Percentiles rank a stretch among this genome's conserved stretches.
phyloP scores from a whole-genome alignment of 2,888 invertebrate genomes.

The Eilema caniola region DNA sequence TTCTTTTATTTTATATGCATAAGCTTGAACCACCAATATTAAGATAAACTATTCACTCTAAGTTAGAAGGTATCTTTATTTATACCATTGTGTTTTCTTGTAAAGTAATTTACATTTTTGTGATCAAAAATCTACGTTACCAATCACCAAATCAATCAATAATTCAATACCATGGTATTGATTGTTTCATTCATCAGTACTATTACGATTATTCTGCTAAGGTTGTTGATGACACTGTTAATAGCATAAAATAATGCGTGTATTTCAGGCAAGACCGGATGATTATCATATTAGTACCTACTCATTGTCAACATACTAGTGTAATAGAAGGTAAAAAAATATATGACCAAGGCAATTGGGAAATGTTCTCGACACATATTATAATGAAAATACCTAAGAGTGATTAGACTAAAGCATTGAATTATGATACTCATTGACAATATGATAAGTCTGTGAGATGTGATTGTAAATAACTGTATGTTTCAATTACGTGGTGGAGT shows the following conservation, averaged over 20 bases:
- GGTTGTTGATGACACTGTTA: background rate
- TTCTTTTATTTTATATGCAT: background rate
- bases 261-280: background rate
- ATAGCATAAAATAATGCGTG: background rate
- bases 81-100: too few relatives aligned
- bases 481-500: background rate
- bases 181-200: too few relatives aligned
- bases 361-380: constrained; percentile 19
- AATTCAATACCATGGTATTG: too few relatives aligned
- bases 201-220: too few relatives aligned
- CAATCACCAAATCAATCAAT: too few relatives aligned
- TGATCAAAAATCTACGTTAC: too few relatives aligned
- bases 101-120: too few relatives aligned
- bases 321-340: constrained; percentile 6
- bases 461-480: background rate
- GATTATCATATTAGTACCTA: background rate
- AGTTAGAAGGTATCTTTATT: background rate
- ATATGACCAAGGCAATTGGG: constrained; percentile 19
- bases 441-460: background rate
- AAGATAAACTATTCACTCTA: background rate
- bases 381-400: background rate
- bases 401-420: constrained; percentile 20
- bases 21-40: background rate
- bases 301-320: background rate
- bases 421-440: constrained; percentile 11